phyloP scores from a whole-genome alignment of 2,888 invertebrate genomes.

The Listrodromus nycthemerus region DNA sequence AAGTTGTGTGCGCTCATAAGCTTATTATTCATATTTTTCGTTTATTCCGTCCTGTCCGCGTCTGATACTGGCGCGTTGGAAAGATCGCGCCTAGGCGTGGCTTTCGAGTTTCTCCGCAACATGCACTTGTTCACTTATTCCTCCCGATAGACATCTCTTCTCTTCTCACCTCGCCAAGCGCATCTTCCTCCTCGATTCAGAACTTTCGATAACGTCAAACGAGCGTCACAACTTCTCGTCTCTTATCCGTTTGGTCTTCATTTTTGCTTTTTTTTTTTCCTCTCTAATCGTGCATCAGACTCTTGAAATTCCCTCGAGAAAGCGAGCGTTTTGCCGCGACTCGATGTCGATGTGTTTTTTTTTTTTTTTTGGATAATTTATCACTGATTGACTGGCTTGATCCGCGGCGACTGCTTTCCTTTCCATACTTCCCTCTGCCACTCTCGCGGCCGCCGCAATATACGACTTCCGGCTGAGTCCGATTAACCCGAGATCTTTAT shows the following conservation, averaged over 20 bases:
- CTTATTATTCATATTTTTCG: conserved; percentile 67
- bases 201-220: conserved; percentile 67
- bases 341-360: neutral
- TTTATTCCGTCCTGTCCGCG: conserved; percentile 62
- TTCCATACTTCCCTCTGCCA: conserved; percentile 23
- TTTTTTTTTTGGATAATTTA: conserved; percentile 49
- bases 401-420: conserved; percentile 31
- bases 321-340: conserved; percentile 32
- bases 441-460: conserved; percentile 29
- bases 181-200: conserved; percentile 59
- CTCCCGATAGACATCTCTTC: conserved; percentile 49
- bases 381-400: conserved; percentile 59
- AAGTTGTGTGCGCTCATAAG: conserved; percentile 40
- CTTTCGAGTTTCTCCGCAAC: conserved; percentile 34
- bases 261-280: neutral
- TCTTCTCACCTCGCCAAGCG: conserved; percentile 53
- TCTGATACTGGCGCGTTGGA: conserved; percentile 61
- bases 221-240: conserved; percentile 54
- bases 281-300: conserved; percentile 7
- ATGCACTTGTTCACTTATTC: conserved; percentile 52
- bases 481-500: conserved; percentile 58
- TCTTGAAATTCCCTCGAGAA: conserved; percentile 40
- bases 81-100: conserved; percentile 63
- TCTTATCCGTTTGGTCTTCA: conserved; percentile 19
- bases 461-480: conserved; percentile 65